phyloP scores from a whole-genome alignment of 2,888 invertebrate genomes.

The Idaea straminata region DNA sequence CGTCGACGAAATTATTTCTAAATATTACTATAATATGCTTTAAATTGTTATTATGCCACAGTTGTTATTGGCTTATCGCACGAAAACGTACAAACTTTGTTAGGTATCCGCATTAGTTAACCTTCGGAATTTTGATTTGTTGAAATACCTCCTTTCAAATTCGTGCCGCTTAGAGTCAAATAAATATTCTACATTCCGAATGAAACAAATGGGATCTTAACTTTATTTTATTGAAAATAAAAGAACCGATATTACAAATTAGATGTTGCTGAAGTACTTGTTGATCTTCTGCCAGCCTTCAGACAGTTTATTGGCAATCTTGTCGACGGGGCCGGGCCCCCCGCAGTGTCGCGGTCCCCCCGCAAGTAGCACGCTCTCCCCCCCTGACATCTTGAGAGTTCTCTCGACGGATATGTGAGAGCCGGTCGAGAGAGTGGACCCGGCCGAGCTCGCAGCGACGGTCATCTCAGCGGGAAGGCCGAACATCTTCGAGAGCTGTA shows the following conservation, averaged over 20 bases:
- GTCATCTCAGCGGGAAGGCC: slow-evolving; percentile 64
- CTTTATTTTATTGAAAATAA: not conserved
- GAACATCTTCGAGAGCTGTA: slow-evolving; percentile 68
- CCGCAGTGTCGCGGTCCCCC: slow-evolving; percentile 69
- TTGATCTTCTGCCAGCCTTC: slow-evolving; percentile 76
- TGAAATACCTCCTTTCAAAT: slow-evolving; percentile 2
- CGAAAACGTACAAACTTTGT: slow-evolving; percentile 16
- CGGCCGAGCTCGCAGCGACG: slow-evolving; percentile 57
- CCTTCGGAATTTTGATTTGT: slow-evolving; percentile 22
- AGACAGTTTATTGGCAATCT: slow-evolving; percentile 65
- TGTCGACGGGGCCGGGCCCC: slow-evolving; percentile 72
- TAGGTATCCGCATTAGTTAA: slow-evolving; percentile 21
- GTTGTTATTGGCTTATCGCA: slow-evolving; percentile 26
- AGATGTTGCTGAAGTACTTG: slow-evolving; percentile 61
- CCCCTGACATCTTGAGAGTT: slow-evolving; percentile 50
- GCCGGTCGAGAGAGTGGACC: slow-evolving; percentile 54
- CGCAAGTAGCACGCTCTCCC: slow-evolving; percentile 59
- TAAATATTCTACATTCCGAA: not conserved
- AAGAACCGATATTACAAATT: not conserved
- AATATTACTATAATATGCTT: slow-evolving; percentile 37
- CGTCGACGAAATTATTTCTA: slow-evolving; percentile 35
- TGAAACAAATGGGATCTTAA: not conserved
- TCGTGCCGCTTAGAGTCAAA: not conserved
- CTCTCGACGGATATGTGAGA: slow-evolving; percentile 54
- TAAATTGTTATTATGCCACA: slow-evolving; percentile 32